These are phyloP conservation scores for Tipula unca DNA, from an alignment of 2,888 invertebrate genomes.

Conservation along the genomic window DNA sequence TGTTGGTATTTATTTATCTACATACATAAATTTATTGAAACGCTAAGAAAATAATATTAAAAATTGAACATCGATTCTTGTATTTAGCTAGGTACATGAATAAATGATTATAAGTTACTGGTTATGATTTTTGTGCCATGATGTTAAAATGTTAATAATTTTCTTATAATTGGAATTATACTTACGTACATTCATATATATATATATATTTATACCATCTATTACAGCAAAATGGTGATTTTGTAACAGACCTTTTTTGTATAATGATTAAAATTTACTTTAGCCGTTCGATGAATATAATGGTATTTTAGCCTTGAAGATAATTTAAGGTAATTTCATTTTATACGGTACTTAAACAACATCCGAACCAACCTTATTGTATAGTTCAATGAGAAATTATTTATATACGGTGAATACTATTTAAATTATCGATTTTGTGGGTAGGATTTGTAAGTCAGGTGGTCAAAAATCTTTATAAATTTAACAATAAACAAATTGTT, in stretches of 20 bases:
- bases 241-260: not conserved
- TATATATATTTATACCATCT: too few species aligned
- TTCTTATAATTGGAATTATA: not conserved
- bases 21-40: not conserved
- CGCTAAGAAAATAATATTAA: not conserved
- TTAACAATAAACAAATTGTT: too few species aligned
- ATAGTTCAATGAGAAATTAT: not conserved
- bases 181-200: too few species aligned
- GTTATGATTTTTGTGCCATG: not conserved
- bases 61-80: not conserved
- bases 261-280: not conserved
- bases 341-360: not conserved
- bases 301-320: not conserved
- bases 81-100: not conserved
- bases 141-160: not conserved
- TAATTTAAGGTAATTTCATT: not conserved
- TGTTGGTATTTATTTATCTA: not conserved
- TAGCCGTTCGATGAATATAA: not conserved
- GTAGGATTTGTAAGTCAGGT: too few species aligned
- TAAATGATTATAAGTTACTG: not conserved
- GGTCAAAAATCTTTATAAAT: too few species aligned
- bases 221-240: not conserved
- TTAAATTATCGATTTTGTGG: too few species aligned
- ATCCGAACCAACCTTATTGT: not conserved
- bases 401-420: not conserved